Conservation (phyloP, 2,797 vertebrate genomes). For the Lagocephalus sceleratus region DNA sequence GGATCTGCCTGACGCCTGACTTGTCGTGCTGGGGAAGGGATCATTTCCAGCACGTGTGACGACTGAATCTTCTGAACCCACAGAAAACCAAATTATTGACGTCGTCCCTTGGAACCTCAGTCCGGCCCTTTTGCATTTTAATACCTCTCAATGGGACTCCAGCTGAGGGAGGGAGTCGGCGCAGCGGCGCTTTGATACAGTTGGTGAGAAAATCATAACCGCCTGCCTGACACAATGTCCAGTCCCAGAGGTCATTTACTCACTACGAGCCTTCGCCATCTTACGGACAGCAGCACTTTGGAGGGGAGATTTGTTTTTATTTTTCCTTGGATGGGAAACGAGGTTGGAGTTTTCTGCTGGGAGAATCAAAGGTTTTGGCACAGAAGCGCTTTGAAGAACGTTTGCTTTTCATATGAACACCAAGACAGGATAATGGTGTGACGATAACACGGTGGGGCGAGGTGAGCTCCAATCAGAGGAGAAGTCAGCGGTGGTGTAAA, state of each 20-base stretch:
- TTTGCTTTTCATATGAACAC: conserved; percentile 33
- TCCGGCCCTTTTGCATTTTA: conserved; percentile 54
- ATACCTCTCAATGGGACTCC: conserved; percentile 56
- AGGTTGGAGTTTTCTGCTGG: conserved; percentile 33
- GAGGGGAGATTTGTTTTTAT: conserved; percentile 26
- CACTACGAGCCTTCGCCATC: conserved; percentile 41
- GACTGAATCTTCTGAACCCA: conserved; percentile 43
- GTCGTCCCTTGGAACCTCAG: conserved; percentile 48
- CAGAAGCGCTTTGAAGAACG: conserved; percentile 20
- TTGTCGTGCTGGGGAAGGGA: conserved; percentile 19
- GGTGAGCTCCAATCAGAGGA: no score
- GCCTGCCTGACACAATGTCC: conserved; percentile 51
- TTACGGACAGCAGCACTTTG: conserved; percentile 29
- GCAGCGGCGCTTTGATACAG: conserved; percentile 58
- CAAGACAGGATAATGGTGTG: neutral
- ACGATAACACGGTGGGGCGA: neutral
- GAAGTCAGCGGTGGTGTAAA: conserved; percentile 9
- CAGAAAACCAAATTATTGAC: conserved; percentile 46
- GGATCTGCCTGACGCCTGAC: conserved; percentile 38
- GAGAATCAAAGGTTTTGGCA: conserved; percentile 31
- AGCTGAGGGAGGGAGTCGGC: conserved; percentile 46
- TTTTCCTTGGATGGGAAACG: conserved; percentile 44
- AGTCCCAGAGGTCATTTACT: conserved; percentile 53
- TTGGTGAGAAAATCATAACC: conserved; percentile 57
- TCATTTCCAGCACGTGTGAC: conserved; percentile 33